A percentile compares a stretch with the other conserved stretches of the same genome.
phyloP scores from a whole-genome alignment of 2,113 vertebrate species.

The Corythoichthys haematopterus region DNA sequence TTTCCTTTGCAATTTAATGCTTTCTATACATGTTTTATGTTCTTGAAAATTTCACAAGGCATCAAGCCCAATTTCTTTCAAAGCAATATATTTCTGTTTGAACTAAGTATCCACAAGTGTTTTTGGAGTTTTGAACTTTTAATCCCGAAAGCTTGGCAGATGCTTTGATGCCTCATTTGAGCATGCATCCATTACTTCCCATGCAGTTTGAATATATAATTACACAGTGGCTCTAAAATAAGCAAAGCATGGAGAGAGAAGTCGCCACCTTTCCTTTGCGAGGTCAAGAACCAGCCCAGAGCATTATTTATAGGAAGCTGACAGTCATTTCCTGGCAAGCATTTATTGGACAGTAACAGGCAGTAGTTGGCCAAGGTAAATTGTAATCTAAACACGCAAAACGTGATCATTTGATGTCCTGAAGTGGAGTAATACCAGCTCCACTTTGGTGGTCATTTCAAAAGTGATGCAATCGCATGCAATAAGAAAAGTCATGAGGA shows the following conservation, averaged over 20 bases:
- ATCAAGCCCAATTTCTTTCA: not conserved
- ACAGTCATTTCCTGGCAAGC: slow-evolving; percentile 51
- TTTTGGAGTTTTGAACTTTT: not conserved
- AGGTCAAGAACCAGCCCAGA: slow-evolving; percentile 39
- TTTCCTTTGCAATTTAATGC: not conserved
- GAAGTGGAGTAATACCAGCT: slow-evolving; percentile 16
- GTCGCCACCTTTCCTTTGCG: slow-evolving; percentile 49
- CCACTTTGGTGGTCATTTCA: slow-evolving; percentile 11
- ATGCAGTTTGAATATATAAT: slow-evolving; percentile 42
- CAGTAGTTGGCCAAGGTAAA: slow-evolving; percentile 24
- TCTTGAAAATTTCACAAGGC: not conserved
- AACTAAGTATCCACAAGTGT: not conserved
- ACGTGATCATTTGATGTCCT: slow-evolving; percentile 18
- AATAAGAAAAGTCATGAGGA: slow-evolving; percentile 3
- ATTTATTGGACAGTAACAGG: slow-evolving; percentile 21
- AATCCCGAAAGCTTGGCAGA: slow-evolving; percentile 6
- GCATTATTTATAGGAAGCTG: slow-evolving; percentile 22
- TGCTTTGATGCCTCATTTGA: slow-evolving; percentile 25
- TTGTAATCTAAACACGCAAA: slow-evolving; percentile 47
- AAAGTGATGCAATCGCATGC: slow-evolving; percentile 36
- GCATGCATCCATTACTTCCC: slow-evolving; percentile 40
- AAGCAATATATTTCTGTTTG: not conserved
- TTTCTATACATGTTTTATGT: slow-evolving; percentile 10
- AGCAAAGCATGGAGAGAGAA: slow-evolving; percentile 18
- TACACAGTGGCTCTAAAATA: slow-evolving; percentile 45